Base-by-base conservation (phyloP, 2,113 vertebrate genomes). In the Struthio camelus region DNA sequence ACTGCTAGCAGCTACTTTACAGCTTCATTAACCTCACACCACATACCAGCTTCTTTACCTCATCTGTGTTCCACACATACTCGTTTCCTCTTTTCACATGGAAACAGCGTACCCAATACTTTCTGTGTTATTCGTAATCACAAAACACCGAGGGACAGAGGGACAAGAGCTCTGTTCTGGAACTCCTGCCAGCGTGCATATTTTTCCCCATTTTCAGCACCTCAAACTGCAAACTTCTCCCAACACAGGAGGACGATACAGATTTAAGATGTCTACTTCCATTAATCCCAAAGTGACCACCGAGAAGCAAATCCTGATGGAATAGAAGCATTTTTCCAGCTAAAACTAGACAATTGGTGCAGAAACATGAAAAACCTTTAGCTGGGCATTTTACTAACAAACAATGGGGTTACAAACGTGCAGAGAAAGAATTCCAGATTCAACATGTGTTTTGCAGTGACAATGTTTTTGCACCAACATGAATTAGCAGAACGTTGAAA, bases 21-120 rank as follows among this genome's bases (percentile, higher is more conserved):
- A 77, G 64, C 40, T 56, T 61, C 71, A 3, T 2, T 77, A 80
- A 64, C 83, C 62, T 38, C 36, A 50, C 1, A 42, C 51, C 42
- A n/a, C 51, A 23, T 16, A 48, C 13, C 61, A 53, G 34, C 59
- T 24, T 58, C 36, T 71, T 76, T 25, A 42, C 42, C 46, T 86
- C 36, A 40, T 22, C 28, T 11, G 17, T 7, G 44, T 19, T n/a
- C 4, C 0, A 9, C 48, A 42, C 32, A 44, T 1, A 1, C 10
- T 22, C 1, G 0, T 58, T 82, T 82, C 79, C 53, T 69, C n/a
- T 59, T 27, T 25, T 48, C 67, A 13, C 5, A 5, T 22, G 30
- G 23, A 15, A 78, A 62, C 10, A 69, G 22, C 23, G 7, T 2
- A 19, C 22, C 14, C 17, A 28, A 20, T 18, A 7, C 30, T 16